Evolutionary conservation across 2,888 invertebrate species (phyloP), one percentile per base, ranked within the genome.

Genomic region (Acanthopleura granulata): DNA sequence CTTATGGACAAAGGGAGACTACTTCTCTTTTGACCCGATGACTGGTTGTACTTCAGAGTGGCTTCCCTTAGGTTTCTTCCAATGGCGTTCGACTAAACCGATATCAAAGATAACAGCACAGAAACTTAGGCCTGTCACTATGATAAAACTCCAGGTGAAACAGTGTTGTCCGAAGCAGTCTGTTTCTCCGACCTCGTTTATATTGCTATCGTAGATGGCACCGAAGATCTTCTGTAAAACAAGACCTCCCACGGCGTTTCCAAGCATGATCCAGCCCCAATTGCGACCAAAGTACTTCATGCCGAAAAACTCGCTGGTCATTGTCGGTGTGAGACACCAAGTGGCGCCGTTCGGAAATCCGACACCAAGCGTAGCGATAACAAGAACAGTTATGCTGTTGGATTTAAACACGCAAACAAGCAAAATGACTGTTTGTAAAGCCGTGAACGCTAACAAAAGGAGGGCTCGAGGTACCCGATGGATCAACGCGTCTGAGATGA

Each of bases 251-350:
- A 85, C 77, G 3, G 84, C 86, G 40, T 82, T 84, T 0, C 86
- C 86, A 12, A 85, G 76, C 80, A 85, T 85, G 70, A 85, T 85
- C 11, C 78, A 78, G 3, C 86, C 86, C 86, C 86, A 86, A 77
- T 85, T 86, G 11, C 83, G 74, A 9, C 82, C 85, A 74, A 86
- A 86, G 77, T 82, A 84, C 72, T 81, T 82, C 79, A 84, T 80
- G 14, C 86, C 86, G 74, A 85, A 86, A 76, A 85, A 83, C 72
- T 86, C 86, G 61, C 85, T 85, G 18, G 83, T 78, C 81, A 86
- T 85, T 9, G 84, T 85, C 1, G 86, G 86, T 0, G 86, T 85
- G 30, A 86, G 74, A 40, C 85, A 84, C 85, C 85, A 86, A 18
- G 84, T 79, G 16, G 85, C 84, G 51, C 85, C 86, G 66, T 85